Evolutionary conservation across 2,888 invertebrate species (phyloP).

Genomic region (Cinara cedri): DNA sequence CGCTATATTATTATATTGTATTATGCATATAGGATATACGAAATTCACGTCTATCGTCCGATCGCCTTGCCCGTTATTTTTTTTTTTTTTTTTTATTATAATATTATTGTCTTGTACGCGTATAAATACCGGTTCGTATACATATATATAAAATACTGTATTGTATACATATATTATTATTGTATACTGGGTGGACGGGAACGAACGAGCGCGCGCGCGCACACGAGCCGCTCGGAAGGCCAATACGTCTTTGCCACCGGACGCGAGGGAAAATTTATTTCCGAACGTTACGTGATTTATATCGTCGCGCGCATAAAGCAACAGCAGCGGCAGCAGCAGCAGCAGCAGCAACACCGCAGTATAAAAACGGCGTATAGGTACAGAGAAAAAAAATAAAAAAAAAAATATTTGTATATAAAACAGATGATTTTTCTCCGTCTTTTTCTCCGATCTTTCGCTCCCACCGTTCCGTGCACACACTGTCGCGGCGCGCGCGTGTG

Average conservation of each 20-base stretch:
- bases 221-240: conserved; percentile 17
- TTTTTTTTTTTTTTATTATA: not conserved
- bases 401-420: not conserved
- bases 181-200: conserved; percentile 15
- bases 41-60: too few relatives aligned
- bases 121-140: not conserved
- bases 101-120: not conserved
- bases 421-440: too few relatives aligned
- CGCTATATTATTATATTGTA: too few relatives aligned
- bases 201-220: not conserved
- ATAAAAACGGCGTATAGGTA: not conserved
- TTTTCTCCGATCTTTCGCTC: too few relatives aligned
- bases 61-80: too few relatives aligned
- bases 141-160: not conserved
- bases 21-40: too few relatives aligned
- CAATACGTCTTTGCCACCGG: conserved; percentile 44
- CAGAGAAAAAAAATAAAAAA: not conserved
- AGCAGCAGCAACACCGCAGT: too few relatives aligned
- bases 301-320: not conserved
- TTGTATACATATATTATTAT: not conserved
- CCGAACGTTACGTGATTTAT: conserved; percentile 47
- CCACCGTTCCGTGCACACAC: too few relatives aligned
- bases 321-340: too few relatives aligned
- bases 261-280: conserved; percentile 40
- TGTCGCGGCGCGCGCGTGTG: not conserved